Conservation (phyloP, 2,797 vertebrate species). For the Enteromius trimaculatus region DNA sequence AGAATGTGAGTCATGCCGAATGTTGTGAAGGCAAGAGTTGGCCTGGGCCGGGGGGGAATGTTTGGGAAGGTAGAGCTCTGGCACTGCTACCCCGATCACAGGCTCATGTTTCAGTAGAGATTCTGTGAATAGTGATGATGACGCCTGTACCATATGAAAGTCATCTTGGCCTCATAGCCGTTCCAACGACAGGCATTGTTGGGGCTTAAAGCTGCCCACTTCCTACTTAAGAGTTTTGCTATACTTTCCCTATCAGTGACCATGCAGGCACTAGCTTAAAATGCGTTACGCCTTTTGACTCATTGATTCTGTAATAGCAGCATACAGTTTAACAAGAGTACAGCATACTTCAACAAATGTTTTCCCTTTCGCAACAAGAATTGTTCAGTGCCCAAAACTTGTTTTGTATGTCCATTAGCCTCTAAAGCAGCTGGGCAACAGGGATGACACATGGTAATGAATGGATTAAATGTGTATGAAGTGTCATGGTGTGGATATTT, state of each 20-base stretch:
- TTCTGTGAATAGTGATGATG: slow-evolving; percentile 66
- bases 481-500: slow-evolving; percentile 52
- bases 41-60: slow-evolving; percentile 31
- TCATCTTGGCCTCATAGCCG: slow-evolving; percentile 38
- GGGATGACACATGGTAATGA: slow-evolving; percentile 42
- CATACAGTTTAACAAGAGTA: background rate
- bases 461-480: slow-evolving; percentile 49
- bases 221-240: background rate
- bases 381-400: background rate
- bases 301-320: background rate
- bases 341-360: background rate
- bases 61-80: slow-evolving; percentile 50
- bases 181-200: slow-evolving; percentile 33
- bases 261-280: background rate
- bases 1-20: slow-evolving; percentile 43
- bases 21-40: slow-evolving; percentile 34
- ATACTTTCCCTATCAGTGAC: background rate
- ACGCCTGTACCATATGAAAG: slow-evolving; percentile 58
- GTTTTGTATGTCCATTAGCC: slow-evolving; percentile 17
- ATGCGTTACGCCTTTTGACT: background rate
- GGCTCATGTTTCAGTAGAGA: slow-evolving; percentile 62
- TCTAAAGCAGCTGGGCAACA: slow-evolving; percentile 43
- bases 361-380: slow-evolving; percentile 18
- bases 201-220: slow-evolving; percentile 30
- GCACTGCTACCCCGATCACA: slow-evolving; percentile 35